Conservation (phyloP, 2,888 invertebrate genomes). For the Oscheius sp. region DNA sequence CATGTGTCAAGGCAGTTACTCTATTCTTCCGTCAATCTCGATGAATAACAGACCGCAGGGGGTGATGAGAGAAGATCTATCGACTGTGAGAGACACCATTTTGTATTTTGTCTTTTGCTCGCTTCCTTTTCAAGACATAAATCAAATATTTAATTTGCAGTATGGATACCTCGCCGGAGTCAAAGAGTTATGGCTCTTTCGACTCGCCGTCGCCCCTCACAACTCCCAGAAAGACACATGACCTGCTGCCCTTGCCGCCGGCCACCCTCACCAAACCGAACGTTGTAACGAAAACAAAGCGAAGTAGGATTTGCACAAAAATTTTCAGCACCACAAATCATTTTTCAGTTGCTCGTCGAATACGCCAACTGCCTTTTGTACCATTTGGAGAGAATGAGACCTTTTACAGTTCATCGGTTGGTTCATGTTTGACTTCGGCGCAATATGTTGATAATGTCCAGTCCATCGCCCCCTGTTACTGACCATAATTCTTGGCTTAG, state of each 20-base stretch:
- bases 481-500: neutral
- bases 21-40: too few species aligned
- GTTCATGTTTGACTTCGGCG: conserved; percentile 2
- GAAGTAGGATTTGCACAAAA: conserved; percentile 5
- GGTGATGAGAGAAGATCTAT: too few species aligned
- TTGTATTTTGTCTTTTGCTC: too few species aligned
- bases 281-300: neutral
- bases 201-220: neutral
- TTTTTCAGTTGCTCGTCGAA: conserved; percentile 6
- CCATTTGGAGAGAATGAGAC: neutral
- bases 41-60: too few species aligned
- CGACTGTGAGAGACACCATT: too few species aligned
- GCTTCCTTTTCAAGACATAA: too few species aligned
- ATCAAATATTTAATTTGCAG: too few species aligned
- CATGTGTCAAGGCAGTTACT: too few species aligned
- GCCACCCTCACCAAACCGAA: conserved; percentile 12
- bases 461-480: neutral
- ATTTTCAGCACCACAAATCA: neutral
- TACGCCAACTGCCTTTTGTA: neutral
- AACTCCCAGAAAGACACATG: neutral
- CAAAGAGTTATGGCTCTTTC: too few species aligned
- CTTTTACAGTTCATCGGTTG: neutral
- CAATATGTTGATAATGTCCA: too few species aligned
- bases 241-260: neutral
- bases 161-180: too few species aligned